These are phyloP conservation scores for Ardeotis arabs DNA, from an alignment of 2,113 vertebrate species.

Conservation along the genomic window DNA sequence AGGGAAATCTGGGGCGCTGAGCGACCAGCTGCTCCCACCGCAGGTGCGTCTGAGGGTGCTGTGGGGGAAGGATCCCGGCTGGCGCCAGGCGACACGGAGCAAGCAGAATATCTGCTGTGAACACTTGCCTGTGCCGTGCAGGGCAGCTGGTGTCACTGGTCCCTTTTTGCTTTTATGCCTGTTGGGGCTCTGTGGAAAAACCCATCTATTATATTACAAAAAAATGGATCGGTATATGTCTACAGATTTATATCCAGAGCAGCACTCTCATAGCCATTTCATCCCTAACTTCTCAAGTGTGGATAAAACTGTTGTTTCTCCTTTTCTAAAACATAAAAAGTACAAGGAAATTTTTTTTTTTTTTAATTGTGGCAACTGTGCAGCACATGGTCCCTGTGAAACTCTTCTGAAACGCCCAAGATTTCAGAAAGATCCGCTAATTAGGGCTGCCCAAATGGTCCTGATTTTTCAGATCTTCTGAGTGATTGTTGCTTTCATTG, in stretches of 20 bases:
- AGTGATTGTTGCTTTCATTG: not conserved
- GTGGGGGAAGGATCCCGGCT: not conserved
- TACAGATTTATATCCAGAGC: not conserved
- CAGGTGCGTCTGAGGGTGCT: not conserved
- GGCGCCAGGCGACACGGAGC: not conserved
- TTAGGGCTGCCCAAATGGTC: not conserved
- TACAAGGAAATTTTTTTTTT: not conserved
- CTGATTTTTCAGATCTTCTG: constrained; percentile 3
- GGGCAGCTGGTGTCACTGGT: not conserved
- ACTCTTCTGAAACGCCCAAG: not conserved
- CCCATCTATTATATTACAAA: not conserved
- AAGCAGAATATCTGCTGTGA: not conserved
- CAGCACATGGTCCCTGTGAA: not conserved
- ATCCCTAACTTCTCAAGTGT: not conserved
- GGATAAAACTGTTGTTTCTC: not conserved
- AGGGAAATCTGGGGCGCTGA: not conserved
- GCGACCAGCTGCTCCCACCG: not conserved
- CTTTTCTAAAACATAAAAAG: not conserved
- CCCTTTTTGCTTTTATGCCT: not conserved
- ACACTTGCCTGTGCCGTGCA: not conserved
- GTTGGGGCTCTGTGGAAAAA: not conserved
- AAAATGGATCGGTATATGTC: not conserved
- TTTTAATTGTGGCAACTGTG: not conserved
- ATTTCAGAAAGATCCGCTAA: not conserved
- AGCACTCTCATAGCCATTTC: not conserved